Evolutionary conservation across 2,888 invertebrate species (phyloP), one percentile per base, ranked within the genome.

Genomic region (Omphaloscelis lunosa): DNA sequence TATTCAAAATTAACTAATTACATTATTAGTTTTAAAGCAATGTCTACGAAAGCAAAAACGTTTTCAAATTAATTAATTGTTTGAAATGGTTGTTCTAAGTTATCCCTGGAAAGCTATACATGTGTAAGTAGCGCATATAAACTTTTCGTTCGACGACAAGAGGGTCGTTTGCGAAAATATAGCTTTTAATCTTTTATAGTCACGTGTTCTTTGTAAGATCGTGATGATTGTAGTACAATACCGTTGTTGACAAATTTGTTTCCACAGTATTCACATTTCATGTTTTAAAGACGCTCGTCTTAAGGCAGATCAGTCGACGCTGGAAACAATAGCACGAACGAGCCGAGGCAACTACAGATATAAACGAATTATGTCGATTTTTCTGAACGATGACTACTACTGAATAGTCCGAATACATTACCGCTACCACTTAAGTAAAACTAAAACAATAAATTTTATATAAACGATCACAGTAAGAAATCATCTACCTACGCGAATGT

Each of bases 401-500:
- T 77, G 71, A 66, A 67, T 68, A 77, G 77, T 73, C 79, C 78
- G 79, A 45, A 70, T 83, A 77, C 79, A 81, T 87, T 86, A 86
- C 80, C 77, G 82, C 83, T 89, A 89, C 86, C 86, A 80, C 85
- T 83, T 87, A 88, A 79, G 76, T 87, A 80, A 82, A 89, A 89
- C 83, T 89, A 87, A 89, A 88, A 86, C 79, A 85, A 83, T 84
- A 84, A 81, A 91, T 87, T 89, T 92, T 92, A 93, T 92, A 94
- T 91, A 92, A 95, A 94, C 93, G 95, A 96, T 96, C 96, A 96
- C 95, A 96, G 95, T 95, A 95, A 93, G 93, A 94, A 94, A 95
- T 93, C 92, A 93, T 94, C 94, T 95, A 96, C 92, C 94, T 96
- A 96, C 95, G 95, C 96, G 94, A 95, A 94, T 96, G 96, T 96